phyloP scores from a whole-genome alignment of 2,113 vertebrate genomes.

The Scortum barcoo region DNA sequence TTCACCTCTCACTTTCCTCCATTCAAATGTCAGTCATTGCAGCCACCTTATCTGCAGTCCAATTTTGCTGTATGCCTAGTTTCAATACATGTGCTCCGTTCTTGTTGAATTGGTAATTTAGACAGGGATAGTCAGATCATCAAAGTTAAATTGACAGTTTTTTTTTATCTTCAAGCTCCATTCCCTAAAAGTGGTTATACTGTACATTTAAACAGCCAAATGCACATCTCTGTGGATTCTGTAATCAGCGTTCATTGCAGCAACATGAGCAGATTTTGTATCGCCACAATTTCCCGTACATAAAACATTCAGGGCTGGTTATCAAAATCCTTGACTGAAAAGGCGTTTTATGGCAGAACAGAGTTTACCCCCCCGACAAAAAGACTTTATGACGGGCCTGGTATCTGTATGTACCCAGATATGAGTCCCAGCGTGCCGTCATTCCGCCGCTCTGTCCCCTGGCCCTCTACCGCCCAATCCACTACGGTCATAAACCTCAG shows the following conservation, averaged over 20 bases:
- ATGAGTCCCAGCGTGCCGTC: conserved; percentile 16
- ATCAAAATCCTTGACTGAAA: conserved; percentile 45
- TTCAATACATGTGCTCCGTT: conserved; percentile 22
- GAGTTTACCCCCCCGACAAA: conserved; percentile 33
- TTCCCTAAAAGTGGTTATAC: conserved; percentile 30
- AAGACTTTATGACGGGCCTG: conserved; percentile 28
- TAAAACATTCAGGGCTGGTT: conserved; percentile 14
- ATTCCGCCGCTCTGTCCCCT: conserved; percentile 17
- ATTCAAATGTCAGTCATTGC: conserved; percentile 60
- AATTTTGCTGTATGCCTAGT: conserved; percentile 1
- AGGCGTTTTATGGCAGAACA: conserved; percentile 18
- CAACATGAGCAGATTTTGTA: conserved; percentile 15
- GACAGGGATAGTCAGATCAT: background rate
- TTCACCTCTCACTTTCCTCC: conserved; percentile 50
- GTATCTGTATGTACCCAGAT: conserved; percentile 48
- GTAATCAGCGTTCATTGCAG: conserved; percentile 12
- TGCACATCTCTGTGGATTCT: conserved; percentile 20
- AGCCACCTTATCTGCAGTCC: conserved; percentile 32
- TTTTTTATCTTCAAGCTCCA: conserved; percentile 20
- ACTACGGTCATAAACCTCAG: conserved; percentile 56
- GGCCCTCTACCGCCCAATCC: conserved; percentile 13
- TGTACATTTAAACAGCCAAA: conserved; percentile 12
- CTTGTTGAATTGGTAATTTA: conserved; percentile 20
- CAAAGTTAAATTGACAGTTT: conserved; percentile 22
- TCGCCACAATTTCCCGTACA: background rate